A percentile compares a stretch with the other conserved stretches of the same genome.
Conservation (phyloP, 2,888 invertebrate genomes). For the Priocnemis perturbator region DNA sequence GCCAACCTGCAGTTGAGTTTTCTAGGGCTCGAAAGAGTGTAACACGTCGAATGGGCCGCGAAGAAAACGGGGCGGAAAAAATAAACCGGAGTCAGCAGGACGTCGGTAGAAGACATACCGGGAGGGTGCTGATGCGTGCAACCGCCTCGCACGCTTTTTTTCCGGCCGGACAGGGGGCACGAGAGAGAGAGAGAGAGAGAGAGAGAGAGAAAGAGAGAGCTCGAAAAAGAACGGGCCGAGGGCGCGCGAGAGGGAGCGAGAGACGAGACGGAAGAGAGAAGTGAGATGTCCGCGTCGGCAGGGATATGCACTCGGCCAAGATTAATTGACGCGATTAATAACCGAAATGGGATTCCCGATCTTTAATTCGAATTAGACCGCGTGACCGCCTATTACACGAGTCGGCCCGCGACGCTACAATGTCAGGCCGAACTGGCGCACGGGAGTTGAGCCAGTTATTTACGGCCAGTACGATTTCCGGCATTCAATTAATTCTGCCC, state of each 20-base stretch:
- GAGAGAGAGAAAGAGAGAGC: neutral
- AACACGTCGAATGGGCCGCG: too few relatives aligned
- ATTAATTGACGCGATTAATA: conserved; percentile 34
- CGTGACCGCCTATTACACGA: conserved; percentile 10
- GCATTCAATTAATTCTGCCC: conserved; percentile 14
- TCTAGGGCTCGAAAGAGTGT: too few relatives aligned
- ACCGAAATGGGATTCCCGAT: conserved; percentile 24
- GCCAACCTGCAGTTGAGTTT: too few relatives aligned
- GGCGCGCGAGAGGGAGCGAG: neutral
- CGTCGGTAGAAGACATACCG: conserved; percentile 22
- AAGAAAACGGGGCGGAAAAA: conserved; percentile 16
- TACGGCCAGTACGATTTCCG: conserved; percentile 24
- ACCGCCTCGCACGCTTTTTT: conserved; percentile 8
- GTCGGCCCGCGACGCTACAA: conserved; percentile 9
- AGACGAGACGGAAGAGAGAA: conserved; percentile 15
- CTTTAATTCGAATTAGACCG: conserved; percentile 23
- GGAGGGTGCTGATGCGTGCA: conserved; percentile 7
- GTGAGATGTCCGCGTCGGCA: conserved; percentile 8
- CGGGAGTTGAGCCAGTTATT: conserved; percentile 22
- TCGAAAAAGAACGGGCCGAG: conserved; percentile 1
- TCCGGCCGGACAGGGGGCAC: too few relatives aligned
- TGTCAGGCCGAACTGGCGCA: neutral
- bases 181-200: neutral
- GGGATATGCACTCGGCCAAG: conserved; percentile 13
- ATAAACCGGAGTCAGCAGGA: conserved; percentile 15